phyloP scores from a whole-genome alignment of 2,888 invertebrate species.

The Taphrorychus bicolor region DNA sequence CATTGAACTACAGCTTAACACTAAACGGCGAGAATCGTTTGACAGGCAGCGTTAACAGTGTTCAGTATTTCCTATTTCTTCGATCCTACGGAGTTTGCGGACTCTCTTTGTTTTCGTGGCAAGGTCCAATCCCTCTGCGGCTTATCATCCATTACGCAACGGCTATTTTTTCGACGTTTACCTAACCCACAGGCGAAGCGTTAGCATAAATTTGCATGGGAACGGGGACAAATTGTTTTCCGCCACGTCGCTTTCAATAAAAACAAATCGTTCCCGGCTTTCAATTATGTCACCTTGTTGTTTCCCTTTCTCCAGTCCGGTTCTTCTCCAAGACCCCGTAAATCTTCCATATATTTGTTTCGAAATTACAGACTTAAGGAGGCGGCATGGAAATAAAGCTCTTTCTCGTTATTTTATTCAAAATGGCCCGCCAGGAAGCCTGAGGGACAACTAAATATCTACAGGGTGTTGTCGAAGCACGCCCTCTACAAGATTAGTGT shows the following conservation, averaged over 20 bases:
- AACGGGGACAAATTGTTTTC: constrained; percentile 12
- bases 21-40: too few species aligned
- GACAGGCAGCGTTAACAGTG: too few species aligned
- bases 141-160: constrained; percentile 1
- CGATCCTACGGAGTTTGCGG: too few species aligned
- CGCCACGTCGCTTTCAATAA: constrained; percentile 5
- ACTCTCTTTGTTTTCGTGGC: too few species aligned
- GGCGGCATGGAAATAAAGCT: not conserved
- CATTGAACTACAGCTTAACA: too few species aligned
- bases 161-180: constrained; percentile 3
- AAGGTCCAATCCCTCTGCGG: not conserved
- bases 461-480: too few species aligned
- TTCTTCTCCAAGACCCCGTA: not conserved
- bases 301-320: not conserved
- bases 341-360: not conserved
- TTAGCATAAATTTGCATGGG: constrained; percentile 9
- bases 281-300: constrained; percentile 13
- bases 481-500: too few species aligned
- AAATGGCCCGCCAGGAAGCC: not conserved
- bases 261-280: constrained; percentile 10
- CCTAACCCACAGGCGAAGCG: not conserved
- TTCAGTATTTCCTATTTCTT: too few species aligned
- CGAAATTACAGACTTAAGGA: not conserved
- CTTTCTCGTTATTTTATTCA: not conserved
- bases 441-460: too few species aligned